These are phyloP conservation scores for Cercocebus atys DNA, from an alignment of 2,113 vertebrate species.

Conservation along the genomic window DNA sequence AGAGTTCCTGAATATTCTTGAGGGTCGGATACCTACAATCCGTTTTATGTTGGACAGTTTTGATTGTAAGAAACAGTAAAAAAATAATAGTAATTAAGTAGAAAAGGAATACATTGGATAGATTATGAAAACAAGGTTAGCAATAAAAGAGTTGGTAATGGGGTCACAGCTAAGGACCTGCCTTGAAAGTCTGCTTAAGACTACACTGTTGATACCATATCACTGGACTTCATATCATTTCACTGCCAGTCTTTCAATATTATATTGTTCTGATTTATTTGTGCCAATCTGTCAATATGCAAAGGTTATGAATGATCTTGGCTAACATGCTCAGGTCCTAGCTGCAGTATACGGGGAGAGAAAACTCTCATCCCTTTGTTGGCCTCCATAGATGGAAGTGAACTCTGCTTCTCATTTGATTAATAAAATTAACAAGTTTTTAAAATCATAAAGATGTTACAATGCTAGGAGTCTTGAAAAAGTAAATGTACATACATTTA, in stretches of 20 bases:
- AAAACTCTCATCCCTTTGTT: not conserved
- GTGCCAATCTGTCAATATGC: not conserved
- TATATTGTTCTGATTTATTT: not conserved
- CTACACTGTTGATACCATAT: not conserved
- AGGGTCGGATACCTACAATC: not conserved
- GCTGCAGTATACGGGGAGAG: not conserved
- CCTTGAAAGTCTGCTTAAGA: not conserved
- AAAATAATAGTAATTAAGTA: not conserved
- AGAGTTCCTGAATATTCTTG: not conserved
- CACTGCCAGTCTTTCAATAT: not conserved
- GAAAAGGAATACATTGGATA: not conserved
- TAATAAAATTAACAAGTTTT: not conserved
- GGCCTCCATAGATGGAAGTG: not conserved
- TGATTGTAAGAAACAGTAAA: not conserved
- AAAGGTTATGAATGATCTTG: not conserved
- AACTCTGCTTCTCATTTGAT: not conserved
- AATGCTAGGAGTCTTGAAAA: not conserved
- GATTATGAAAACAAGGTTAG: not conserved
- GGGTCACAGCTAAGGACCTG: not conserved
- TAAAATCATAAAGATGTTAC: not conserved
- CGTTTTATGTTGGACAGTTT: not conserved
- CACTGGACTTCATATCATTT: not conserved
- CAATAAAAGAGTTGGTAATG: not conserved
- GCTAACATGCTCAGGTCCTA: not conserved
- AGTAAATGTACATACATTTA: not conserved